These are phyloP conservation scores for Apis florea DNA, from an alignment of 1,140 invertebrate species.

Conservation along the genomic window DNA sequence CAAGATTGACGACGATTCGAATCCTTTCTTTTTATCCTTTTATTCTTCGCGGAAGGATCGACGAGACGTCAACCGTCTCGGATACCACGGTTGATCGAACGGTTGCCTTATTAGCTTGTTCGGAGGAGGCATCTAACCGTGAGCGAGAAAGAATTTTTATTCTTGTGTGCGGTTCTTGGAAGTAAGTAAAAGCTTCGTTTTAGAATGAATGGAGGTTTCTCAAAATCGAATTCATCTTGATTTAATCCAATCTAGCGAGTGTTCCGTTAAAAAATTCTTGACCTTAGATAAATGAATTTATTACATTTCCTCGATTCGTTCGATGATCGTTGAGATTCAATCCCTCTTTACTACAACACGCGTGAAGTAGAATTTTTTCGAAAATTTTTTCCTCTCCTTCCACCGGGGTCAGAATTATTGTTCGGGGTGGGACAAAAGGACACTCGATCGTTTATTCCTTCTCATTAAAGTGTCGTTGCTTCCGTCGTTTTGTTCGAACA, in stretches of 20 bases:
- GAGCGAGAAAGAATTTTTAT: constrained; percentile 30
- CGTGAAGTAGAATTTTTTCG: background rate
- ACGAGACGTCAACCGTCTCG: constrained; percentile 15
- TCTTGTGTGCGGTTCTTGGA: constrained; percentile 30
- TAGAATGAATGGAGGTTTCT: too few relatives aligned
- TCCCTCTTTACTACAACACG: too few relatives aligned
- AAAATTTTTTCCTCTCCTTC: background rate
- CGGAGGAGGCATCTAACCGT: constrained; percentile 15
- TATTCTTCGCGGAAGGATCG: background rate
- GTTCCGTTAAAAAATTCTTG: too few relatives aligned
- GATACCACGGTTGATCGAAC: constrained; percentile 39
- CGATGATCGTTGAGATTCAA: too few relatives aligned
- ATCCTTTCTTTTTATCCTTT: constrained; percentile 19
- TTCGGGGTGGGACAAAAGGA: constrained; percentile 9
- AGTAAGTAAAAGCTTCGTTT: background rate
- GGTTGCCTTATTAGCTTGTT: constrained; percentile 24
- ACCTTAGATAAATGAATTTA: too few relatives aligned
- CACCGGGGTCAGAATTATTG: background rate
- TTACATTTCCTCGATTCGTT: too few relatives aligned
- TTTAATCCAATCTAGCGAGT: too few relatives aligned
- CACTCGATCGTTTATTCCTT: constrained; percentile 1
- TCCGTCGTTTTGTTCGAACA: constrained; percentile 59
- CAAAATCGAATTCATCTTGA: too few relatives aligned
- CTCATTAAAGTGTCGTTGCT: constrained; percentile 52
- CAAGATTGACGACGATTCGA: constrained; percentile 58